These are phyloP conservation scores for Charaxes varanes DNA, from an alignment of 1,140 invertebrate genomes.

Conservation along the genomic window DNA sequence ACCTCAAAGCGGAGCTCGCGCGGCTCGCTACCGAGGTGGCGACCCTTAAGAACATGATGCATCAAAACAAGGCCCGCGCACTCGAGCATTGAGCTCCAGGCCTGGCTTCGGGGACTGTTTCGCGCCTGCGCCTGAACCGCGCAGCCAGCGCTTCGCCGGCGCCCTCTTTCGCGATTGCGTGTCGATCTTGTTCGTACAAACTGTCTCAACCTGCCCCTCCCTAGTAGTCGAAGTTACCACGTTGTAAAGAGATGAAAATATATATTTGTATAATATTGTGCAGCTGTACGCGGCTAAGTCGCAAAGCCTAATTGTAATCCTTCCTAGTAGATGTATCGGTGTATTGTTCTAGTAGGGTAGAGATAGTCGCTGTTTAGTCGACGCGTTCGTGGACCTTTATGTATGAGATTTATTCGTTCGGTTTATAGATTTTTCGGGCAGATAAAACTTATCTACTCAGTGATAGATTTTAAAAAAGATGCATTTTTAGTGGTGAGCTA, in stretches of 20 bases:
- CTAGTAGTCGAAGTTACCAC: slow-evolving; percentile 66
- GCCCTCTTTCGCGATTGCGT: slow-evolving; percentile 22
- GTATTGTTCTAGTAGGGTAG: slow-evolving; percentile 35
- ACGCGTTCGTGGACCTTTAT: slow-evolving; percentile 27
- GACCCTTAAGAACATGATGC: slow-evolving; percentile 86
- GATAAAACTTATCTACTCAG: slow-evolving; percentile 70
- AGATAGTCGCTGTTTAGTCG: slow-evolving; percentile 24
- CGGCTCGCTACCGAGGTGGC: slow-evolving; percentile 93
- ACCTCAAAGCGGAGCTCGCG: slow-evolving; percentile 90
- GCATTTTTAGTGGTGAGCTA: slow-evolving; percentile 72
- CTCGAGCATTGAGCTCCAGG: slow-evolving; percentile 59
- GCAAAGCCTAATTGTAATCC: slow-evolving; percentile 62
- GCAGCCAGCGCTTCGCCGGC: slow-evolving; percentile 27
- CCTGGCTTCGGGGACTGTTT: slow-evolving; percentile 12
- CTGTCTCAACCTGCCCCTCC: slow-evolving; percentile 53
- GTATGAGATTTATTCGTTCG: slow-evolving; percentile 55
- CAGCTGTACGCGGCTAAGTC: slow-evolving; percentile 65
- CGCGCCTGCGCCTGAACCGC: slow-evolving; percentile 24
- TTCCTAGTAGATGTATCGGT: slow-evolving; percentile 65
- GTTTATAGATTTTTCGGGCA: slow-evolving; percentile 69
- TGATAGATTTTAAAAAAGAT: slow-evolving; percentile 67
- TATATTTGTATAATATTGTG: slow-evolving; percentile 67
- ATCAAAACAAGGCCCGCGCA: slow-evolving; percentile 67
- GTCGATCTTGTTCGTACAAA: slow-evolving; percentile 55
- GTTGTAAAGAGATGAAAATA: slow-evolving; percentile 61